Percentiles rank a stretch among this genome's conserved stretches.
Conservation (phyloP, 2,888 invertebrate species). For the Troides helena region DNA sequence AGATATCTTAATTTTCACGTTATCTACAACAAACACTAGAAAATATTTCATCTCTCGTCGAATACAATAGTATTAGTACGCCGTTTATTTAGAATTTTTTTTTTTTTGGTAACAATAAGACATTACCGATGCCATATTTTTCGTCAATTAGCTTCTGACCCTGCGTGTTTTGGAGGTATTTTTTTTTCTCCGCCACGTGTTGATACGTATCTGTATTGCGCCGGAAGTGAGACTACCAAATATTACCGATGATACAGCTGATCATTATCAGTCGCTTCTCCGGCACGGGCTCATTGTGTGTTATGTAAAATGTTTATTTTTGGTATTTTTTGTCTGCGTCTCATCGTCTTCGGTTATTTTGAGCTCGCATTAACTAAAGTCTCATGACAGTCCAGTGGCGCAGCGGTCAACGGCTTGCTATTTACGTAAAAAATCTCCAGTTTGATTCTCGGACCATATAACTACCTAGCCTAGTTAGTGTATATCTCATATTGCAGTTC, state of each 20-base stretch:
- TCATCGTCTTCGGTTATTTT: not conserved
- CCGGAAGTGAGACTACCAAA: slow-evolving; percentile 33
- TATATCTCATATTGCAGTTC: no score
- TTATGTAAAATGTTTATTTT: slow-evolving; percentile 4
- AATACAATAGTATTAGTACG: no score
- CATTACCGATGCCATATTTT: slow-evolving; percentile 13
- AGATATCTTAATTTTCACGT: no score
- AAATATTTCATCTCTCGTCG: no score
- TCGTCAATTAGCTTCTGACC: slow-evolving; percentile 30
- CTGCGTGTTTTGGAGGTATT: slow-evolving; percentile 16
- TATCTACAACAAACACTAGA: no score
- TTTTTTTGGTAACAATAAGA: slow-evolving; percentile 8
- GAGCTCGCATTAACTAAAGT: not conserved
- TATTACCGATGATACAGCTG: not conserved
- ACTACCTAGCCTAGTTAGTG: no score
- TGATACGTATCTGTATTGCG: slow-evolving; percentile 38
- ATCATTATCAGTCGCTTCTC: slow-evolving; percentile 5
- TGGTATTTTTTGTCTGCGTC: not conserved
- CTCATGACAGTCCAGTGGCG: not conserved
- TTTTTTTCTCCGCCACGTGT: slow-evolving; percentile 25
- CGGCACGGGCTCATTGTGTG: slow-evolving; percentile 5
- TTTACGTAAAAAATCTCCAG: no score
- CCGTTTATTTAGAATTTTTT: not conserved
- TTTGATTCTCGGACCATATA: no score
- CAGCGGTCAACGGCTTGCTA: no score